Evolutionary conservation across 1,140 invertebrate species (phyloP).

Genomic region (Papilio polyxenes): DNA sequence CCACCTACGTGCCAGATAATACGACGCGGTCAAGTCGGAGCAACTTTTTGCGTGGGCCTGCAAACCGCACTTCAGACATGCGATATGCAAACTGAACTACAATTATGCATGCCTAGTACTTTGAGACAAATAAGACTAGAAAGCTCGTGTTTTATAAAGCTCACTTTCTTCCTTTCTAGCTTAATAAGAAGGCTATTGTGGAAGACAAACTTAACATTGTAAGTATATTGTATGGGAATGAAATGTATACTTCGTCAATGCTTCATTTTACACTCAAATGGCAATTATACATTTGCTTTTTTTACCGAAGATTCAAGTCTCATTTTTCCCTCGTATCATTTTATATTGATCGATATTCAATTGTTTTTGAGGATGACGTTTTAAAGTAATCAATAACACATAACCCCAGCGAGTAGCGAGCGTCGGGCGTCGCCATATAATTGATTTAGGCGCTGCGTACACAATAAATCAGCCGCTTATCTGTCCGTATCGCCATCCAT

Average conservation of each 20-base stretch:
- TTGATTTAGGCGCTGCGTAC: constrained; percentile 58
- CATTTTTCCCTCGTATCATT: neutral
- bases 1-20: constrained; percentile 11
- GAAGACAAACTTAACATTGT: no score
- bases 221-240: no score
- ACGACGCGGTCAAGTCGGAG: constrained; percentile 1
- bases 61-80: neutral
- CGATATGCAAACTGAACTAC: constrained; percentile 4
- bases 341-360: constrained; percentile 15
- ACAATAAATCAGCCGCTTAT: constrained; percentile 64
- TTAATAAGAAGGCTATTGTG: no score
- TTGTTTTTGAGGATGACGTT: constrained; percentile 1
- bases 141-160: neutral
- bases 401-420: constrained; percentile 33
- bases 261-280: no score
- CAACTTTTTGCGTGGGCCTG: constrained; percentile 2
- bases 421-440: constrained; percentile 51
- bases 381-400: constrained; percentile 34
- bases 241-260: no score
- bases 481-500: constrained; percentile 61
- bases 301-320: neutral
- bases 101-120: constrained; percentile 29
- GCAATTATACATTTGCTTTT: no score
- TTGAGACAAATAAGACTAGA: neutral
- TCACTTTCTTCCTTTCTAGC: neutral